Evolutionary conservation across 2,888 invertebrate species (phyloP).

Genomic region (Aspidapion aeneum): DNA sequence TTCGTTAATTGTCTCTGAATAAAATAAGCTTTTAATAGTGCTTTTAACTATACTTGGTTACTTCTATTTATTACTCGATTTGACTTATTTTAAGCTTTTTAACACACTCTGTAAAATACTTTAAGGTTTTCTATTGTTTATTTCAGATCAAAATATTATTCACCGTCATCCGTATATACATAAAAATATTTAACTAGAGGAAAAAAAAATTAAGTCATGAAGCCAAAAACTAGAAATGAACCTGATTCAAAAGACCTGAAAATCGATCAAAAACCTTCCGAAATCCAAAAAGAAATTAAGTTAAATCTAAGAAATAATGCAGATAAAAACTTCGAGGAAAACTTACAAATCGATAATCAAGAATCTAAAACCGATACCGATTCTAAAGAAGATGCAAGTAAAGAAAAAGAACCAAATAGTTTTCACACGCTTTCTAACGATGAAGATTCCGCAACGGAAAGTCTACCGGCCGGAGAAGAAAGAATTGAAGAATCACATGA

Average conservation of each 20-base stretch:
- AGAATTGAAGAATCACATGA: slow-evolving; percentile 62
- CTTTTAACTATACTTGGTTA: too few relatives aligned
- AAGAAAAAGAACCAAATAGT: background rate
- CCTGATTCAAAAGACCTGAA: slow-evolving; percentile 30
- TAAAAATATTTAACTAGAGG: too few relatives aligned
- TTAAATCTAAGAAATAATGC: too few relatives aligned
- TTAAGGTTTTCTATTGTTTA: too few relatives aligned
- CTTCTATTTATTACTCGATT: too few relatives aligned
- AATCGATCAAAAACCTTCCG: slow-evolving; percentile 34
- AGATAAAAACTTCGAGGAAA: too few relatives aligned
- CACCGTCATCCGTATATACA: too few relatives aligned
- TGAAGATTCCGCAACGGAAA: slow-evolving; percentile 62
- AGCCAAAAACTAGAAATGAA: slow-evolving; percentile 23
- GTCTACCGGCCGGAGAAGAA: slow-evolving; percentile 52
- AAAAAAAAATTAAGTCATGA: background rate
- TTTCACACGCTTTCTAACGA: slow-evolving; percentile 40
- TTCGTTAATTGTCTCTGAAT: too few relatives aligned
- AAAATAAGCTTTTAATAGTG: too few relatives aligned
- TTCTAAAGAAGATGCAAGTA: background rate
- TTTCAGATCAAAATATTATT: too few relatives aligned
- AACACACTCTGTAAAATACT: too few relatives aligned
- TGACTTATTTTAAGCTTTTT: too few relatives aligned
- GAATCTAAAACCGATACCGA: slow-evolving; percentile 34
- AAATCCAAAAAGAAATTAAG: slow-evolving; percentile 35
- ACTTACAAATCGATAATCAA: slow-evolving; percentile 27